Evolutionary conservation across 2,113 vertebrate species (phyloP).

Genomic region (Phainopepla nitens): DNA sequence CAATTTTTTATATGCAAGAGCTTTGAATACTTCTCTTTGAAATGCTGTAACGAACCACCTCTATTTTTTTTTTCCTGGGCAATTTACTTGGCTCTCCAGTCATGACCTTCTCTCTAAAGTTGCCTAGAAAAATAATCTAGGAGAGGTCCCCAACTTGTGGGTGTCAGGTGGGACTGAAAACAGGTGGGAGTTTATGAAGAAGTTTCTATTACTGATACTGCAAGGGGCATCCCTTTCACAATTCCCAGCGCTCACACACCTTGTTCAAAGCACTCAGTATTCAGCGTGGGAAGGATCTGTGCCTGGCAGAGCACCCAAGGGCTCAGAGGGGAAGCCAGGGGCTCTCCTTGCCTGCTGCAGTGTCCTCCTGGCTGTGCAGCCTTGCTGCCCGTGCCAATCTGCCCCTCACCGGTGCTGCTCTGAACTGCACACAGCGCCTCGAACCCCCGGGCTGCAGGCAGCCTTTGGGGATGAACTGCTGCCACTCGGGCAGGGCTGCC

Average conservation of each 20-base stretch:
- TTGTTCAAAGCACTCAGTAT: fast-evolving
- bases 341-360: neutral
- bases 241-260: neutral
- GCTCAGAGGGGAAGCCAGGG: neutral
- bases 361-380: neutral
- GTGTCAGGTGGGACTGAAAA: neutral
- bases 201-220: neutral
- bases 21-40: conserved; percentile 31
- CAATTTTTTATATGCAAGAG: conserved; percentile 28
- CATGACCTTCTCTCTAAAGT: neutral
- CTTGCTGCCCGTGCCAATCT: neutral
- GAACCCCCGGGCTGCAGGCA: neutral
- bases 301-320: neutral
- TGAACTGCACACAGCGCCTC: neutral
- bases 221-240: neutral
- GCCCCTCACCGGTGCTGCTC: neutral
- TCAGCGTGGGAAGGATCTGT: fast-evolving
- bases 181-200: neutral
- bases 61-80: neutral
- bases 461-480: neutral
- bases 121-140: neutral
- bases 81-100: neutral
- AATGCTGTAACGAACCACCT: neutral
- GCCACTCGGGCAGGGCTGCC: fast-evolving
- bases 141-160: fast-evolving